A percentile compares a stretch with the other conserved stretches of the same genome.
These are phyloP conservation scores for Zaprionus obscuricornis DNA, from an alignment of 2,888 invertebrate genomes.

Conservation along the genomic window DNA sequence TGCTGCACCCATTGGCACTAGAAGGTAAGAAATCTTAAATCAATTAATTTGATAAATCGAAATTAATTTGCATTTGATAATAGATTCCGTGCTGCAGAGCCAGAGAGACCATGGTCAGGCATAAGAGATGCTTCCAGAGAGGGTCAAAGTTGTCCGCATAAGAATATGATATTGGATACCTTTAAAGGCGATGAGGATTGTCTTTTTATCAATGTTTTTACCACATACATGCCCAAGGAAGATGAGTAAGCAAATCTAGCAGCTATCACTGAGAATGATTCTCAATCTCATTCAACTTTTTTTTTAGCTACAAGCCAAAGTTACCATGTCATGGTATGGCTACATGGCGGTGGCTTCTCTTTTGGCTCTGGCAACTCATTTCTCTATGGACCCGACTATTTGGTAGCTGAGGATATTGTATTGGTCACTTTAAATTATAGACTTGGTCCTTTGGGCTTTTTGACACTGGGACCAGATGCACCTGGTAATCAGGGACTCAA, in stretches of 20 bases:
- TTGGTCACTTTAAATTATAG: slow-evolving; percentile 87
- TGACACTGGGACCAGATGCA: slow-evolving; percentile 87
- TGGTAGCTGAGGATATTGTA: slow-evolving; percentile 86
- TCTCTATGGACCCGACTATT: slow-evolving; percentile 86
- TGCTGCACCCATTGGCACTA: slow-evolving; percentile 78
- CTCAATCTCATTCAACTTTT: no score
- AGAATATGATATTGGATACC: slow-evolving; percentile 87
- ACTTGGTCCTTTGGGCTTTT: slow-evolving; percentile 86
- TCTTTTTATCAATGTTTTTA: slow-evolving; percentile 88
- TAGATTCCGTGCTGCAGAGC: slow-evolving; percentile 86
- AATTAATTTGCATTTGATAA: background rate
- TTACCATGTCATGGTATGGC: slow-evolving; percentile 88
- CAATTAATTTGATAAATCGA: background rate
- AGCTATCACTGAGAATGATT: no score
- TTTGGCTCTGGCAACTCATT: slow-evolving; percentile 87
- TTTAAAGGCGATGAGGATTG: slow-evolving; percentile 88
- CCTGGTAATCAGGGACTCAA: slow-evolving; percentile 88
- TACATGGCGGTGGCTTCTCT: slow-evolving; percentile 87
- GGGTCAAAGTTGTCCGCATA: slow-evolving; percentile 89
- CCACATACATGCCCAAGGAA: slow-evolving; percentile 84
- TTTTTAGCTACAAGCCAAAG: slow-evolving; percentile 82
- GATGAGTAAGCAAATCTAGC: slow-evolving; percentile 61
- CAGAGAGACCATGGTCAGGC: slow-evolving; percentile 86
- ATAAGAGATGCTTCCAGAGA: slow-evolving; percentile 88
- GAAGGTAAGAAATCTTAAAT: slow-evolving; percentile 66